A percentile compares a stretch with the other conserved stretches of the same genome.
These are phyloP conservation scores for Glossosoma conforme DNA, from an alignment of 1,140 invertebrate species.

Conservation along the genomic window DNA sequence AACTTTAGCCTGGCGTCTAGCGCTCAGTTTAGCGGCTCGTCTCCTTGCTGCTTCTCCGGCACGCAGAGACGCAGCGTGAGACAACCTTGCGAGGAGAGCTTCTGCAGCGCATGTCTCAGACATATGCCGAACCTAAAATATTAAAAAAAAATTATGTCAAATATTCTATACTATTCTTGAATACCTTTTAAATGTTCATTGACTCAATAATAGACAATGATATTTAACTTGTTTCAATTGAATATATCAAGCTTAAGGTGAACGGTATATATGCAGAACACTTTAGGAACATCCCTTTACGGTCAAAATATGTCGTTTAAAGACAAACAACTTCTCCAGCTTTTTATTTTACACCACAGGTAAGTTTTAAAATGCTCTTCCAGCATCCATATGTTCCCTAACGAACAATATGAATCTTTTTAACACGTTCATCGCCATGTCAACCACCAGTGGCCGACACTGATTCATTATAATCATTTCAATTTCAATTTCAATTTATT, in stretches of 20 bases:
- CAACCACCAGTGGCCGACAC: too few relatives aligned
- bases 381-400: too few relatives aligned
- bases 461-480: too few relatives aligned
- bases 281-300: too few relatives aligned
- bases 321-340: too few relatives aligned
- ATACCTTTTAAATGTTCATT: background rate
- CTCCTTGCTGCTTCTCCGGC: constrained; percentile 62
- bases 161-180: too few relatives aligned
- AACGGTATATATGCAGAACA: background rate
- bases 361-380: too few relatives aligned
- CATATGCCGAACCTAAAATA: constrained; percentile 61
- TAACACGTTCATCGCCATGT: too few relatives aligned
- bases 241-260: background rate
- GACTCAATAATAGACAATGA: background rate
- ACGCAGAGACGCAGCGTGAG: constrained; percentile 74
- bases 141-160: background rate
- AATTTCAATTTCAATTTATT: too few relatives aligned
- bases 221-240: background rate
- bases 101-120: constrained; percentile 78
- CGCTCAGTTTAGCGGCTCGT: constrained; percentile 63
- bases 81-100: constrained; percentile 74
- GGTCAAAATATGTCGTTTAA: too few relatives aligned
- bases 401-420: too few relatives aligned
- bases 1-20: constrained; percentile 67
- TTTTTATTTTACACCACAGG: too few relatives aligned